These are phyloP conservation scores for Notothenia rossii DNA, from an alignment of 2,113 vertebrate species.

Conservation along the genomic window DNA sequence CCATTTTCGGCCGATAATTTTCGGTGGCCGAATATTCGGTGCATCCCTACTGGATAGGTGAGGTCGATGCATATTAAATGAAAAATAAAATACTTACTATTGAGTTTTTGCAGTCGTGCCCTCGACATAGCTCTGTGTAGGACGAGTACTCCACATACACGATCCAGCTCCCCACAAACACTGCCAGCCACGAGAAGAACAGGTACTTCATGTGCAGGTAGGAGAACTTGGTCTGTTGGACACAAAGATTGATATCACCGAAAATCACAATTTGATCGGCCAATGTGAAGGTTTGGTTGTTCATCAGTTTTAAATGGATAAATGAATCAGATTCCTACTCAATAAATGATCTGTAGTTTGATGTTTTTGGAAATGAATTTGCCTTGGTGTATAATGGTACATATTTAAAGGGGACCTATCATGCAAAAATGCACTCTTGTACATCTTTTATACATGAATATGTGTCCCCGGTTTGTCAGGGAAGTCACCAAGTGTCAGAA, in stretches of 20 bases:
- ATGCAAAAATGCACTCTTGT: too few species aligned
- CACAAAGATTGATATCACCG: background rate
- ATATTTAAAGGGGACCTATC: too few species aligned
- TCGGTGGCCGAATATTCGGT: too few species aligned
- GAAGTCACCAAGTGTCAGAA: too few species aligned
- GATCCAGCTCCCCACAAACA: conserved; percentile 98
- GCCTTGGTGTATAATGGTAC: too few species aligned
- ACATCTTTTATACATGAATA: too few species aligned
- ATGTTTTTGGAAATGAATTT: background rate
- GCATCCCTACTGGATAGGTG: background rate
- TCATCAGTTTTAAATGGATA: background rate
- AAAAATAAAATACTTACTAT: conserved; percentile 88
- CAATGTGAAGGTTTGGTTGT: background rate
- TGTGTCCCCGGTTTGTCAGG: too few species aligned
- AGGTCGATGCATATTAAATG: too few species aligned
- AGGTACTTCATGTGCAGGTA: conserved; percentile 95
- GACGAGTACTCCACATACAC: conserved; percentile 95
- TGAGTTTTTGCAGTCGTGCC: conserved; percentile 94
- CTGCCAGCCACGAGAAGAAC: conserved; percentile 96
- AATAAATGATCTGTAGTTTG: background rate
- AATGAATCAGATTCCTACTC: background rate
- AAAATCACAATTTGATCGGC: background rate
- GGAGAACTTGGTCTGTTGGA: conserved; percentile 90
- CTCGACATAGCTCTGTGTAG: conserved; percentile 96
- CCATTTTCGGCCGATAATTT: too few species aligned